A percentile compares a stretch with the other conserved stretches of the same genome.
Evolutionary conservation across 2,888 invertebrate species (phyloP).

Genomic region (Oscheius myriophilus): DNA sequence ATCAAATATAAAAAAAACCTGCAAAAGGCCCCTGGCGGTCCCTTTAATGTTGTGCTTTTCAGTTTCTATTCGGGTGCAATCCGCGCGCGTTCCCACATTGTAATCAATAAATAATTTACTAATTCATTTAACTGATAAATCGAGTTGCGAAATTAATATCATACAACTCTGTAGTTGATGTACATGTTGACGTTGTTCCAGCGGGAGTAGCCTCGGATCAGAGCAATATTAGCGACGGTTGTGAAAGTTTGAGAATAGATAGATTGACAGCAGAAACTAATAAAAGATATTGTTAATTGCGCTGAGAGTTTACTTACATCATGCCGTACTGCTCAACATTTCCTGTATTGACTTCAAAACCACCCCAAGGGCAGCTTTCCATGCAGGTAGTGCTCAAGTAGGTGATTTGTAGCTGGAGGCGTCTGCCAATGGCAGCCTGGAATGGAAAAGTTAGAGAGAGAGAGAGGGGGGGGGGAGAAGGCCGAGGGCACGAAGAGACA

Average conservation of each 20-base stretch:
- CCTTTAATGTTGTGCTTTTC: too few species aligned
- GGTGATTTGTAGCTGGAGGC: conserved; percentile 11
- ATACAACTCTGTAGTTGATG: conserved; percentile 8
- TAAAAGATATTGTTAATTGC: conserved; percentile 4
- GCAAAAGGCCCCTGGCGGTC: too few species aligned
- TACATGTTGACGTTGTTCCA: conserved; percentile 31
- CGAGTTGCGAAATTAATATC: background rate
- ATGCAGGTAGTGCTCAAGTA: conserved; percentile 28
- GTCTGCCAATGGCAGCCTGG: background rate
- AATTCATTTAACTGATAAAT: too few species aligned
- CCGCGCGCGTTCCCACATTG: too few species aligned
- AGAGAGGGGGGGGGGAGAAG: too few species aligned
- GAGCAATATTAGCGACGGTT: conserved; percentile 29
- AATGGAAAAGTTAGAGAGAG: background rate
- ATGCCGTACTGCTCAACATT: conserved; percentile 37
- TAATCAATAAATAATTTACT: too few species aligned
- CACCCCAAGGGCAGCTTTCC: conserved; percentile 41
- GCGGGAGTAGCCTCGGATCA: conserved; percentile 32
- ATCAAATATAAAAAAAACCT: too few species aligned
- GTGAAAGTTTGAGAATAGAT: conserved; percentile 33
- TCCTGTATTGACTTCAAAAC: conserved; percentile 39
- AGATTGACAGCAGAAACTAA: conserved; percentile 39
- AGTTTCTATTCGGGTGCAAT: too few species aligned
- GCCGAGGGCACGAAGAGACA: too few species aligned
- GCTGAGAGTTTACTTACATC: conserved; percentile 35